Conservation (phyloP, 2,797 vertebrate species). For the Urosaurus nigricauda region DNA sequence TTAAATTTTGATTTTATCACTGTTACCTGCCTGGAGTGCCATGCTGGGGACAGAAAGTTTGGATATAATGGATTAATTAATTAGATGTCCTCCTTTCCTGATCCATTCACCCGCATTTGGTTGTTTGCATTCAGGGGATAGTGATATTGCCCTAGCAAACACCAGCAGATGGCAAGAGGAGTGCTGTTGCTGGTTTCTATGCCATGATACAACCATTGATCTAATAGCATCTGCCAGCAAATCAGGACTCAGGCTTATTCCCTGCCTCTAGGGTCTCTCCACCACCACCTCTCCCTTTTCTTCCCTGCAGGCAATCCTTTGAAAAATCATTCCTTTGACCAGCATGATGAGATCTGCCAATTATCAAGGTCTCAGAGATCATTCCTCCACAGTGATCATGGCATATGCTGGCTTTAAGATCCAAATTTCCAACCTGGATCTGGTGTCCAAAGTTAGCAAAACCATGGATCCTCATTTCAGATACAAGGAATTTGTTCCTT, state of each 20-base stretch:
- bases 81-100: slow-evolving; percentile 1
- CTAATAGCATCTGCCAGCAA: slow-evolving; percentile 51
- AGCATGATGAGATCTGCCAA: slow-evolving; percentile 40
- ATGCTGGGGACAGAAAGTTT: neutral
- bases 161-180: slow-evolving; percentile 22
- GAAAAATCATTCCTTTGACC: slow-evolving; percentile 47
- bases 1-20: neutral
- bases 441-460: neutral
- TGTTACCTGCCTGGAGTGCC: neutral
- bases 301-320: neutral
- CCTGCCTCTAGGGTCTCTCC: slow-evolving; percentile 38
- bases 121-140: neutral
- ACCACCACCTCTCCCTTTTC: neutral
- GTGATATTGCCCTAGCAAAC: slow-evolving; percentile 58
- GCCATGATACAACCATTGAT: slow-evolving; percentile 43
- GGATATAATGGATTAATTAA: no score
- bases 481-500: rapidly evolving
- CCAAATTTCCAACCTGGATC: slow-evolving; percentile 8
- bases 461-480: neutral
- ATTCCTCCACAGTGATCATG: neutral
- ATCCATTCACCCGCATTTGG: neutral
- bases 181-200: slow-evolving; percentile 45
- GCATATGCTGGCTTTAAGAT: neutral
- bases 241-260: slow-evolving; percentile 28
- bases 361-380: neutral